phyloP scores from a whole-genome alignment of 1,140 invertebrate species.

The Euura saliciscinereae region DNA sequence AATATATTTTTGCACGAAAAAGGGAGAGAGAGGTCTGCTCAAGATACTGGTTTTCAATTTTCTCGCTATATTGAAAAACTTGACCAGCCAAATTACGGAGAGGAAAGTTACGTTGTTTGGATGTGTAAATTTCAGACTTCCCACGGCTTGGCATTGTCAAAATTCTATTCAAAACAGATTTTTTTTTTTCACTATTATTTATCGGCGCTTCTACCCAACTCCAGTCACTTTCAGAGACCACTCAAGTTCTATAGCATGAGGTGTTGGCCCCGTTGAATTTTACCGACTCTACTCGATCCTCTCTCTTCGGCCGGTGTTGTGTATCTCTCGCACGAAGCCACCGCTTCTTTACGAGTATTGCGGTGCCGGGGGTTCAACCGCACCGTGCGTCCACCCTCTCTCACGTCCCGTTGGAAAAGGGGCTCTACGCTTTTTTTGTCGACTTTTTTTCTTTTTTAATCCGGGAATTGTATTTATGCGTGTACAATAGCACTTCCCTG shows the following conservation, averaged over 20 bases:
- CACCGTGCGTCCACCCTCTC: neutral
- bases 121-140: too few species aligned
- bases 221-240: too few species aligned
- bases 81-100: too few species aligned
- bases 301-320: slow-evolving; percentile 18
- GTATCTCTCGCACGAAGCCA: slow-evolving; percentile 12
- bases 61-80: neutral
- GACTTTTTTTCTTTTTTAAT: slow-evolving; percentile 32
- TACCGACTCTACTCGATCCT: slow-evolving; percentile 1
- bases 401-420: neutral
- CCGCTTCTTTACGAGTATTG: slow-evolving; percentile 41
- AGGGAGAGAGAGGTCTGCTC: neutral
- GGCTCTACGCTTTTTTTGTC: neutral
- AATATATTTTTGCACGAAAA: neutral
- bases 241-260: neutral
- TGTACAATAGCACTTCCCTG: slow-evolving; percentile 28
- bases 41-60: neutral
- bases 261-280: neutral
- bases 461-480: slow-evolving; percentile 36
- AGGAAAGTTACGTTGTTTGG: too few species aligned
- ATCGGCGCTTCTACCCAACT: too few species aligned
- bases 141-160: too few species aligned
- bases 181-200: too few species aligned
- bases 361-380: slow-evolving; percentile 17
- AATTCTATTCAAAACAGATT: too few species aligned